Evolutionary conservation across 1,140 invertebrate species (phyloP).

Genomic region (Nasonia giraulti): DNA sequence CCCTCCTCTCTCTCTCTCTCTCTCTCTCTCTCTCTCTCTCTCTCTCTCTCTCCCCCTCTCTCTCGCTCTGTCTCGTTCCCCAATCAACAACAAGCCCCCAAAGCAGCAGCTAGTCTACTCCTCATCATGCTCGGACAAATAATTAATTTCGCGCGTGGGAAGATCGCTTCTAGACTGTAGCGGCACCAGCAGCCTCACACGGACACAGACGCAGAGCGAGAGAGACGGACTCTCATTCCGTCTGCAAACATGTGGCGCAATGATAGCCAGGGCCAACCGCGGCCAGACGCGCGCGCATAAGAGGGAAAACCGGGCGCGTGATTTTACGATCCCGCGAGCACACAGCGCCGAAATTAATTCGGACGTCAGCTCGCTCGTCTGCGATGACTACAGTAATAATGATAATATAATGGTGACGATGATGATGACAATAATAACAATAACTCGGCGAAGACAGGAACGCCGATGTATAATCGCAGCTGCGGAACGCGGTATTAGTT

Average conservation of each 20-base stretch:
- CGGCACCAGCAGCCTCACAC: not conserved
- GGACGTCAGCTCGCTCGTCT: not conserved
- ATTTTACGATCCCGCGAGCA: constrained; percentile 57
- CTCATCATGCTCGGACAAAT: not conserved
- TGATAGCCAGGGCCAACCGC: not conserved
- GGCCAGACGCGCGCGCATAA: constrained; percentile 22
- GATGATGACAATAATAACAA: not conserved
- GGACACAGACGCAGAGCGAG: not conserved
- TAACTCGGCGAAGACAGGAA: constrained; percentile 22
- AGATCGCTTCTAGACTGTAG: not conserved
- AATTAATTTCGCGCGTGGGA: constrained; percentile 26
- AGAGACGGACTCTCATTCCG: not conserved
- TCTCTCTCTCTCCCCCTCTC: no score
- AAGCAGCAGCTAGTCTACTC: not conserved
- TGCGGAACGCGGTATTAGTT: constrained; percentile 56
- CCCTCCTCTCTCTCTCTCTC: no score
- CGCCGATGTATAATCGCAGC: constrained; percentile 54
- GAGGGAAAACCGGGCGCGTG: constrained; percentile 45
- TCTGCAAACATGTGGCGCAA: constrained; percentile 10
- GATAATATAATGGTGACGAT: not conserved
- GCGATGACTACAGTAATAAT: not conserved
- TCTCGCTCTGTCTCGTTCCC: not conserved
- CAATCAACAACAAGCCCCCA: not conserved
- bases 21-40: no score
- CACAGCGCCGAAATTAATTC: constrained; percentile 55